Base-by-base conservation (phyloP, 2,797 vertebrate genomes). In the Enteromius treurensis region DNA sequence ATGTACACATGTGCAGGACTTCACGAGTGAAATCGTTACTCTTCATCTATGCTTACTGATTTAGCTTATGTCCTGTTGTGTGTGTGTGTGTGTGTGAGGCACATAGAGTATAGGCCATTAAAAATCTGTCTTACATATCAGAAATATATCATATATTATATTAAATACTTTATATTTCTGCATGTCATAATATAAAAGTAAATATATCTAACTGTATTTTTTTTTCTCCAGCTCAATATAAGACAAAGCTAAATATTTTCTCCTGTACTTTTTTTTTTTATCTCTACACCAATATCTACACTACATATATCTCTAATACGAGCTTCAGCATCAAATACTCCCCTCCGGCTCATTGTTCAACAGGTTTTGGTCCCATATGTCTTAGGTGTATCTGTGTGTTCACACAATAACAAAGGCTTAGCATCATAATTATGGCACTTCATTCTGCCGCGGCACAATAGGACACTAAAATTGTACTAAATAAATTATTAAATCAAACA, bases 331-430 rank as follows among this genome's bases (percentile, higher is more conserved):
- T 75, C 32, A 65, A 37, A 5, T 75, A 17, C 4, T 82, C 37
- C 26, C 6, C 8, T 82, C 73, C 58, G 64, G 81, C 81, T 82
- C 81, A 76, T 68, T 82, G 60, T 67, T 82, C 49, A 42, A 77
- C 47, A 68, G 51, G 45, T 55, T 69, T 45, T 77, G 81, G 73
- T 58, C 74, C 64, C 49, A 53, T 68, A 69, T 68, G 81, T 77
- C 37, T 82, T 67, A 47, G 80, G 70, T 15, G 29, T 81, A 68
- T 62, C 34, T 82, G 62, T 34, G 73, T 77, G 49, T 68, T 75
- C 8, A 34, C 60, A 68, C 64, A 76, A 82, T 65, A 81, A 65
- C 80, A 74, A 29, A 64, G 49, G 81, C 73, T 68, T 45, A 42
- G 47, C 32, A 53, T 67, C 9, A 23, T 76, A 68, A 77, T 77